These are phyloP conservation scores for Dendrocincla fuliginosa DNA, from an alignment of 2,797 vertebrate species.

Conservation along the genomic window DNA sequence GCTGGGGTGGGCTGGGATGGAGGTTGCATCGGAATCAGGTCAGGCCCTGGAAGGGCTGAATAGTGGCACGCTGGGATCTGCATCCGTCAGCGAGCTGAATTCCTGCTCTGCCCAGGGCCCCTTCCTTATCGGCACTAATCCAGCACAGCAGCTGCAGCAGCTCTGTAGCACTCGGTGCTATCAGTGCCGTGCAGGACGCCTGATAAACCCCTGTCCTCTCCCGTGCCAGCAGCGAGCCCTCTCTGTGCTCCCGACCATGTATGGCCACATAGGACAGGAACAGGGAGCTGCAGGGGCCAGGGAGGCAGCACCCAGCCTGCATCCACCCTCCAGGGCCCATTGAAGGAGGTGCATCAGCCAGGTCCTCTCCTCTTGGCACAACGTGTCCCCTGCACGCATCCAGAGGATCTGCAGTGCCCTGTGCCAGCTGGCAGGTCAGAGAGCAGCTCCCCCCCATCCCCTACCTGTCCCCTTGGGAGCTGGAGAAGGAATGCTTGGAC, in stretches of 20 bases:
- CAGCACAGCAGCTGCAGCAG: conserved; percentile 24
- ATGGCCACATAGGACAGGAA: not conserved
- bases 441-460: not conserved
- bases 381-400: not conserved
- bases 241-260: not conserved
- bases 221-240: not conserved
- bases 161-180: not conserved
- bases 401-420: accelerated
- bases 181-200: not conserved
- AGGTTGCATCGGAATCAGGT: not conserved
- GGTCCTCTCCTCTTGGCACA: not conserved
- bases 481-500: not conserved
- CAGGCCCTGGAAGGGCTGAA: not conserved
- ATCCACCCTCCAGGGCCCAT: not conserved
- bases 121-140: conserved; percentile 39
- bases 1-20: not conserved
- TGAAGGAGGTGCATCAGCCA: accelerated
- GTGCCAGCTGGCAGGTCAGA: not conserved
- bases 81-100: not conserved
- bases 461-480: not conserved
- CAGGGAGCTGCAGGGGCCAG: not conserved
- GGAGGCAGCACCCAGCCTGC: not conserved
- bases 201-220: not conserved
- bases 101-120: conserved; percentile 12
- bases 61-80: not conserved